Percentiles rank a stretch among this genome's conserved stretches.
phyloP scores from a whole-genome alignment of 2,113 vertebrate species.

The Lota lota region DNA sequence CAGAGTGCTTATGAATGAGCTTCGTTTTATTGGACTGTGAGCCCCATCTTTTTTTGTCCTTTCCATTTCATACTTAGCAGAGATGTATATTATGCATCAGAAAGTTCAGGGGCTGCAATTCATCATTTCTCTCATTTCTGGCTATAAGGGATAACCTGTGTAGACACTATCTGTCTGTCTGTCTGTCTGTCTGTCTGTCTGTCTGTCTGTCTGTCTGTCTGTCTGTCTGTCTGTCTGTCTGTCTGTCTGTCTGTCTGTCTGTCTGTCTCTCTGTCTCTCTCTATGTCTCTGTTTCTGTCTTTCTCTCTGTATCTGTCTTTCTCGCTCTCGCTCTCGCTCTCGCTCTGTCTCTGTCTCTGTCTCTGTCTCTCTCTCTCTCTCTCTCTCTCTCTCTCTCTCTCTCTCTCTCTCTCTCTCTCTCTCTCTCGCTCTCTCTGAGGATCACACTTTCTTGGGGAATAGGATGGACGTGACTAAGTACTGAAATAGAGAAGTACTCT shows the following conservation, averaged over 20 bases:
- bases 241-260: no score
- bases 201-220: no score
- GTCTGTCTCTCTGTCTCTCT: no score
- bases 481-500: not conserved
- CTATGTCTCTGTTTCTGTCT: not conserved
- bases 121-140: not conserved
- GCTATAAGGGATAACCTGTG: not conserved
- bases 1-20: not conserved
- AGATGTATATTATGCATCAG: constrained; percentile 1
- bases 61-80: not conserved
- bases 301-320: no score
- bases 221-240: no score
- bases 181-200: no score
- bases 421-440: not conserved
- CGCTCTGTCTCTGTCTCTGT: no score
- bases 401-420: no score
- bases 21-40: not conserved
- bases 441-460: not conserved
- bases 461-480: not conserved
- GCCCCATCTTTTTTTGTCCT: not conserved
- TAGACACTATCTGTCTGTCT: no score
- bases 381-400: no score
- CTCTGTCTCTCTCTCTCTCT: no score
- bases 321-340: no score
- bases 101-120: not conserved